Evolutionary conservation across 2,797 vertebrate species (phyloP).

Genomic region (Avahi laniger): DNA sequence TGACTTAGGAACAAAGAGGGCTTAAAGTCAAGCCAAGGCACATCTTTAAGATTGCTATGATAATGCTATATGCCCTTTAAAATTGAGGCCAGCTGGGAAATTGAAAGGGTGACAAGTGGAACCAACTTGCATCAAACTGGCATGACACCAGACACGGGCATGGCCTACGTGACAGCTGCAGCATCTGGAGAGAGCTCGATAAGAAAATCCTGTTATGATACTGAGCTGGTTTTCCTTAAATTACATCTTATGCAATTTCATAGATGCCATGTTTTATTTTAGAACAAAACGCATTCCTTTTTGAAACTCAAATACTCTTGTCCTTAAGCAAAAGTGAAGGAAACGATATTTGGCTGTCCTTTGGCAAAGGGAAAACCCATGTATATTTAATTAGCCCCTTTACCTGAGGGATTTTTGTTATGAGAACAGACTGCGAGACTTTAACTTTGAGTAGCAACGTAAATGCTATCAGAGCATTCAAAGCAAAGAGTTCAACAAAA

Average conservation of each 20-base stretch:
- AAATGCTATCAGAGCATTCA: neutral
- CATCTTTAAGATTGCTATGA: conserved; percentile 84
- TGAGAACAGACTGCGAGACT: conserved; percentile 53
- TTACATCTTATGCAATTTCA: conserved; percentile 77
- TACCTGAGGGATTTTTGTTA: conserved; percentile 43
- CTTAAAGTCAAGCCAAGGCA: conserved; percentile 74
- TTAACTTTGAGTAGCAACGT: neutral
- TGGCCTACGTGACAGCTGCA: conserved; percentile 83
- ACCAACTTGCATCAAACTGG: conserved; percentile 86
- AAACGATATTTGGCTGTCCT: conserved; percentile 69
- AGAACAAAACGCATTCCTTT: conserved; percentile 59
- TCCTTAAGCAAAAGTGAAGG: conserved; percentile 73
- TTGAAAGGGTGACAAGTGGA: conserved; percentile 87
- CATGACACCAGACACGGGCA: conserved; percentile 80
- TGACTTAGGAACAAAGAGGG: conserved; percentile 76
- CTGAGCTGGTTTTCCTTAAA: conserved; percentile 76
- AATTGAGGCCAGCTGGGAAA: conserved; percentile 84
- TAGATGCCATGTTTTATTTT: conserved; percentile 75
- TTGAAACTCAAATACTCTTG: conserved; percentile 52
- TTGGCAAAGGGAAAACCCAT: conserved; percentile 49
- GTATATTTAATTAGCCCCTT: conserved; percentile 70
- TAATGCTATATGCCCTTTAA: conserved; percentile 87
- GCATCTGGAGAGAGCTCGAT: conserved; percentile 85
- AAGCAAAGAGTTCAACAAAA: conserved; percentile 14
- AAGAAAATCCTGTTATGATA: conserved; percentile 86